Evolutionary conservation across 2,797 vertebrate genomes (phyloP).

Genomic region (Cuniculus paca): DNA sequence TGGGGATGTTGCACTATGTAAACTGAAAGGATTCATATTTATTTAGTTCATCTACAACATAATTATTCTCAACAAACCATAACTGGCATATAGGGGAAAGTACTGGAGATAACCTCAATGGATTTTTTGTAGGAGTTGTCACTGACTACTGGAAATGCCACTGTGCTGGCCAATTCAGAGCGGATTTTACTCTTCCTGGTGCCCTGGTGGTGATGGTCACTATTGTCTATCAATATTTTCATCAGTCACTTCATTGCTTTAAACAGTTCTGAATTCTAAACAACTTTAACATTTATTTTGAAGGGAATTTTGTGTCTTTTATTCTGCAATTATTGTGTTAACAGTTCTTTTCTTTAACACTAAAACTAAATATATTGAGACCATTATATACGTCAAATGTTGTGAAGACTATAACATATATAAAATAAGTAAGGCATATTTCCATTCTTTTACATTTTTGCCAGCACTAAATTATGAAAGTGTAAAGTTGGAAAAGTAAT

Average conservation of each 20-base stretch:
- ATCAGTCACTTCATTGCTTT: background rate
- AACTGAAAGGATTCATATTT: background rate
- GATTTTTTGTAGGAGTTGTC: background rate
- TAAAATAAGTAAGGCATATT: background rate
- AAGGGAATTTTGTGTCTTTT: background rate
- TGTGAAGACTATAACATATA: background rate
- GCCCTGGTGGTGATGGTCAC: background rate
- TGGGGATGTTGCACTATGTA: background rate
- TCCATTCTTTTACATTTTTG: background rate
- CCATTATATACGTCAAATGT: background rate
- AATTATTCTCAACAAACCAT: background rate
- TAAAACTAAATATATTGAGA: background rate
- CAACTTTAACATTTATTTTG: background rate
- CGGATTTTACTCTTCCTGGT: background rate
- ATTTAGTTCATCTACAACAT: background rate
- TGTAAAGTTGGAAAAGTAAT: background rate
- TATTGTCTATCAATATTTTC: background rate
- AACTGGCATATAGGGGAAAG: background rate
- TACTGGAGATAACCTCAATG: background rate
- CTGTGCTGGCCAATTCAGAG: background rate
- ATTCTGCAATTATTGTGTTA: background rate
- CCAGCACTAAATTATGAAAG: slow-evolving; percentile 16
- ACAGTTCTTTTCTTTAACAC: background rate
- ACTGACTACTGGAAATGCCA: background rate
- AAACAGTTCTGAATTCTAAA: background rate